Evolutionary conservation across 2,888 invertebrate species (phyloP), one percentile per base, ranked within the genome.

Genomic region (Suillia variegata): DNA sequence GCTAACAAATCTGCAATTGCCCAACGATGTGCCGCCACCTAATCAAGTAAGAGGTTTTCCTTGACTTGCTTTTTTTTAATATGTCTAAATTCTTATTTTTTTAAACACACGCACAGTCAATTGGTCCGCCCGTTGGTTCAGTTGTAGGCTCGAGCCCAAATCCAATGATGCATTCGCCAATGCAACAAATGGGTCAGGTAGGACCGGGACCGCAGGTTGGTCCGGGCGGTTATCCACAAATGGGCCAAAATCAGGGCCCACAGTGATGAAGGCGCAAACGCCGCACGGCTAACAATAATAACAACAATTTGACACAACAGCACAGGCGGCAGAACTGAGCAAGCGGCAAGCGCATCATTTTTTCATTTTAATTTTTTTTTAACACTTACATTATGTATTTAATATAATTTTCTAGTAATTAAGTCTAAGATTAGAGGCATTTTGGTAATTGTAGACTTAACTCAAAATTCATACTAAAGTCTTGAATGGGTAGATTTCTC

Each of bases 1-100:
- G 59, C 83, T 97, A 56, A 87, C 90, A 38, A 95, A 93, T 84
- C 87, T 97, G 71, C 88, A 89, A 47, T 82, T 94, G 63, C 93
- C 94, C 51, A 89, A 90, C 26, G 94, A 94, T 76, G 87, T 88
- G 58, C 88, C 89, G 63, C 87, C 86, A 26, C 87, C 86, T 31
- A 85, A 76, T 79, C 75, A 73, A 59, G 71, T 74, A 63, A 58
- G 59, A 52, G 17, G 4, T n/a, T n/a, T n/a, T n/a, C n/a, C n/a
- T n/a, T n/a, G n/a, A n/a, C n/a, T n/a, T n/a, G n/a, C n/a, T n/a
- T n/a, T n/a, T n/a, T n/a, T n/a, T n/a, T n/a, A n/a, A n/a, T n/a
- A n/a, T n/a, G n/a, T n/a, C n/a, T n/a, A n/a, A n/a, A n/a, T n/a
- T n/a, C n/a, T n/a, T n/a, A n/a, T n/a, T n/a, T n/a, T n/a, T 5